Evolutionary conservation across 2,113 vertebrate genomes (phyloP), one percentile per base, ranked within the genome.

Genomic region (Argyrosomus japonicus): DNA sequence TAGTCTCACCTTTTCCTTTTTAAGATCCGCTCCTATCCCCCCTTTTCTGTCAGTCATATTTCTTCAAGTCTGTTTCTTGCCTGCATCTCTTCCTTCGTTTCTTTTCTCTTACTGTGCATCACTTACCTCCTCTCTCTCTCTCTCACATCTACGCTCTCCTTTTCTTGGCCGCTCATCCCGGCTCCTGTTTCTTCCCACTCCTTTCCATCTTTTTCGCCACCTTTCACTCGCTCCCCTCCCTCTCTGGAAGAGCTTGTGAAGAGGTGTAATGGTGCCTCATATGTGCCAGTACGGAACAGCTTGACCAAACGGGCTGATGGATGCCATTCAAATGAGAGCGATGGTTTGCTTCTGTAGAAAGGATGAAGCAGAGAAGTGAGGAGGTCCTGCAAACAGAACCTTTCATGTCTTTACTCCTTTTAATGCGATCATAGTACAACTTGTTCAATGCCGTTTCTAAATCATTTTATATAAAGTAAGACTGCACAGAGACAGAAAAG

Each of bases 261-360:
- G 67, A 70, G n/a, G 27, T 77, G 40, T 63, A n/a, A 64, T 27
- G 25, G 5, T 21, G 45, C 4, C 18, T 57, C 8, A 43, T 62
- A 21, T 64, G 36, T 70, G 80, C 57, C 65, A 63, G 2, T 10
- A 29, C 27, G 11, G 48, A 68, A 63, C 72, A 70, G 25, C 48
- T 75, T 67, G 72, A 47, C 74, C 57, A 77, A 61, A 61, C 76
- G n/a, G 36, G 23, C 47, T 18, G 18, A 70, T 58, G 53, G 7
- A 0, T 2, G 5, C 5, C 7, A 18, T 60, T 32, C n/a, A 45
- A 19, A 40, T 61, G 27, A 15, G 36, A 45, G 6, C 36, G 6
- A 29, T 25, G 13, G 29, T 74, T 60, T 5, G 1, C 7, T 9
- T 36, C 15, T 75, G 45, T 17, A n/a, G n/a, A 62, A 53, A 61